Percentiles rank a stretch among this genome's conserved stretches.
Evolutionary conservation across 2,797 vertebrate species (phyloP).

Genomic region (Thripadectes ignobilis): DNA sequence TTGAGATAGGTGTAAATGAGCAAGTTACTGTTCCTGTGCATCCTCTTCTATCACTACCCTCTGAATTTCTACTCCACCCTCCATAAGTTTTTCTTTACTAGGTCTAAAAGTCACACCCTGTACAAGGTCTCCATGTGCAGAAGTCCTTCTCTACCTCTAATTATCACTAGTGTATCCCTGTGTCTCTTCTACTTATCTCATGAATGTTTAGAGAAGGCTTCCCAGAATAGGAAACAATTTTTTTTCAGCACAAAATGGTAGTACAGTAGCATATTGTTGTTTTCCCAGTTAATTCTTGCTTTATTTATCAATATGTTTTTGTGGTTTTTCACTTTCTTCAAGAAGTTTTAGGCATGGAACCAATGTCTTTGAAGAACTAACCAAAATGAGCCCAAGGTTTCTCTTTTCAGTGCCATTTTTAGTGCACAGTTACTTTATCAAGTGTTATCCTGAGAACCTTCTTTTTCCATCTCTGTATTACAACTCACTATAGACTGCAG

Average conservation of each 20-base stretch:
- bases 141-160: background rate
- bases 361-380: background rate
- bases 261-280: background rate
- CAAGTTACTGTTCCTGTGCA: background rate
- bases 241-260: background rate
- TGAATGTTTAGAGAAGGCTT: background rate
- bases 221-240: background rate
- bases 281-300: background rate
- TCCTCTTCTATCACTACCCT: background rate
- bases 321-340: background rate
- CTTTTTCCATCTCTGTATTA: background rate
- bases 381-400: background rate
- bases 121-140: background rate
- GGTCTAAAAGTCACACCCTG: background rate
- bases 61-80: background rate
- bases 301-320: background rate
- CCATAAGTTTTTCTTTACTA: background rate
- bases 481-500: background rate
- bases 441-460: background rate
- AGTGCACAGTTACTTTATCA: background rate
- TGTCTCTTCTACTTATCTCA: background rate
- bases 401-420: background rate
- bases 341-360: background rate
- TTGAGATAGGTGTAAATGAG: background rate
- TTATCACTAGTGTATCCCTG: background rate